Conservation (phyloP, 1,140 invertebrate species). For the Euschistus heros region DNA sequence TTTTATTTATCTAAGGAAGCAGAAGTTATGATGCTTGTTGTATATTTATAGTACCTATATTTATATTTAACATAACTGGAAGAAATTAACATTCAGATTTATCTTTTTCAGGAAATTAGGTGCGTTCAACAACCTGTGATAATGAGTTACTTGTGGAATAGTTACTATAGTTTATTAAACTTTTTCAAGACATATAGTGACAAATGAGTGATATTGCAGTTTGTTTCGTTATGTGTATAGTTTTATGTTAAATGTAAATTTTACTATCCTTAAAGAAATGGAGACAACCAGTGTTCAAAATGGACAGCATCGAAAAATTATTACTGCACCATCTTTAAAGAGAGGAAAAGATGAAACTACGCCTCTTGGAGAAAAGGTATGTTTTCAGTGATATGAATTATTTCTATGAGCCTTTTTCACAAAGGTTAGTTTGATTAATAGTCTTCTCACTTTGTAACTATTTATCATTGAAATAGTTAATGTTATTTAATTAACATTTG, state of each 20-base stretch:
- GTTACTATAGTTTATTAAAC: background rate
- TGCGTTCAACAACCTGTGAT: background rate
- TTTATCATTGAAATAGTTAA: too few species aligned
- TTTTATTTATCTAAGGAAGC: too few species aligned
- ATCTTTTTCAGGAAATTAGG: background rate
- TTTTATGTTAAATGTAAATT: background rate
- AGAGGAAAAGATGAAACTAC: constrained; percentile 23
- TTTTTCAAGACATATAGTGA: background rate
- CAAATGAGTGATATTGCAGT: background rate
- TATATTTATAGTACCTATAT: too few species aligned
- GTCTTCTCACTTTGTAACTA: too few species aligned
- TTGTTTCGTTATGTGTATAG: background rate
- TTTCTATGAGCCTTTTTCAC: too few species aligned
- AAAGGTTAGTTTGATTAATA: too few species aligned
- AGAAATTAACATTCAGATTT: too few species aligned
- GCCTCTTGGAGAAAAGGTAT: constrained; percentile 24
- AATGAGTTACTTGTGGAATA: background rate
- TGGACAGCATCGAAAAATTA: constrained; percentile 18
- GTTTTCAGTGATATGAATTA: background rate
- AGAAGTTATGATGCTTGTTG: too few species aligned
- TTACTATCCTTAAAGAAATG: background rate
- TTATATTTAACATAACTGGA: too few species aligned
- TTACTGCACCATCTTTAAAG: constrained; percentile 24
- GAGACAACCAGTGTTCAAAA: background rate
- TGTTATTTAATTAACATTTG: too few species aligned